These are phyloP conservation scores for Atopsyche davidsoni DNA, from an alignment of 1,140 invertebrate species.

Conservation along the genomic window DNA sequence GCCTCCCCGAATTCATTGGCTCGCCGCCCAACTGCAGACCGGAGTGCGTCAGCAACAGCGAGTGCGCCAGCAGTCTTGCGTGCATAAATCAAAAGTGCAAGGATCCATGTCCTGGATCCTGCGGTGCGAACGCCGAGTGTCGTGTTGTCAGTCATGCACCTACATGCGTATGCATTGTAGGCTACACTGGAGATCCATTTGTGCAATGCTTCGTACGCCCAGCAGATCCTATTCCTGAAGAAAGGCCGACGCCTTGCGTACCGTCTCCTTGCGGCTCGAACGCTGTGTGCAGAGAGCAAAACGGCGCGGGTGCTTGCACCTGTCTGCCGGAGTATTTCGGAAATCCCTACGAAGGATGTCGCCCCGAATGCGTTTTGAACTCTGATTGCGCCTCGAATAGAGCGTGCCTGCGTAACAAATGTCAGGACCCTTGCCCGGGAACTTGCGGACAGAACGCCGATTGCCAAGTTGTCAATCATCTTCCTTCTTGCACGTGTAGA, in stretches of 20 bases:
- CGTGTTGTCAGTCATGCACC: conserved; percentile 59
- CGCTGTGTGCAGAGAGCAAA: conserved; percentile 56
- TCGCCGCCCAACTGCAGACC: conserved; percentile 59
- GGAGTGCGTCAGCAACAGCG: conserved; percentile 59
- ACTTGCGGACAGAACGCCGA: conserved; percentile 58
- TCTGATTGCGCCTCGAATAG: conserved; percentile 57
- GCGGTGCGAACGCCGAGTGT: conserved; percentile 60
- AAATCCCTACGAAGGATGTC: conserved; percentile 61
- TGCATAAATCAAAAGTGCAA: conserved; percentile 64
- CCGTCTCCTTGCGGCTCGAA: conserved; percentile 66
- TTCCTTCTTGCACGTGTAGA: conserved; percentile 51
- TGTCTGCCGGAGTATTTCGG: conserved; percentile 62
- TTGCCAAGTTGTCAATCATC: conserved; percentile 57
- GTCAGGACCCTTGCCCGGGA: conserved; percentile 59
- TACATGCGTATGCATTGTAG: conserved; percentile 53
- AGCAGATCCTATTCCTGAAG: conserved; percentile 34
- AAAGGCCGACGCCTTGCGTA: conserved; percentile 47
- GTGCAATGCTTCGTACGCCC: conserved; percentile 42
- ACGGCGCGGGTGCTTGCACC: conserved; percentile 55
- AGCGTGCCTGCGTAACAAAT: conserved; percentile 57
- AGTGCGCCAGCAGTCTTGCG: conserved; percentile 55
- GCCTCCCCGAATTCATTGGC: conserved; percentile 56
- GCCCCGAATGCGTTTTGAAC: conserved; percentile 59
- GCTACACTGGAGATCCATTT: conserved; percentile 57
- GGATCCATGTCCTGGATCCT: conserved; percentile 60